These are phyloP conservation scores for Crotalus horridus DNA, from an alignment of 2,113 vertebrate species.

Conservation along the genomic window DNA sequence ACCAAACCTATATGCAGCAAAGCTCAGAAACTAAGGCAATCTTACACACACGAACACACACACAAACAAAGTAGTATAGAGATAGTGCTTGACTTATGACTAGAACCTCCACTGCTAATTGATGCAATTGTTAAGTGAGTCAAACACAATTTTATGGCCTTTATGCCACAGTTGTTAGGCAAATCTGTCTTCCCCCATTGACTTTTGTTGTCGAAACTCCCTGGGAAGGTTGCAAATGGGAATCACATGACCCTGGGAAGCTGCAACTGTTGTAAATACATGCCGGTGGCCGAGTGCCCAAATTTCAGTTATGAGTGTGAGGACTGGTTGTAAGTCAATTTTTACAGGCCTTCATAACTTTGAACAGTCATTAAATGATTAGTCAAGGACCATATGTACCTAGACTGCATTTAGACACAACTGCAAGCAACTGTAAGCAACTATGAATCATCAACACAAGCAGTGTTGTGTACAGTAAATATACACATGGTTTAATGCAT, in stretches of 20 bases:
- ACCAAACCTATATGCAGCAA: conserved; percentile 45
- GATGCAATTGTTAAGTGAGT: not conserved
- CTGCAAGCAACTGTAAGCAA: not conserved
- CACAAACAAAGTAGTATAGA: not conserved
- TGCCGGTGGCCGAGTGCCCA: not conserved
- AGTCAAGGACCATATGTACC: not conserved
- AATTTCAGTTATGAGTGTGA: not conserved
- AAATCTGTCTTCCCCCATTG: not conserved
- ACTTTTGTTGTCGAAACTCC: not conserved
- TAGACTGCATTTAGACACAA: not conserved
- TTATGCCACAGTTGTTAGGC: not conserved
- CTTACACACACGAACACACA: not conserved
- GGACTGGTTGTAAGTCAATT: not conserved
- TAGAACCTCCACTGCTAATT: not conserved
- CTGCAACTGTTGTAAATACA: not conserved
- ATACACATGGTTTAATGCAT: not conserved
- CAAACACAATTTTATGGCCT: not conserved
- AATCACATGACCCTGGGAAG: not conserved
- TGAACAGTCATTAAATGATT: not conserved
- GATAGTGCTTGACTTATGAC: not conserved
- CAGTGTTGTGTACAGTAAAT: not conserved
- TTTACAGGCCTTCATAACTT: not conserved
- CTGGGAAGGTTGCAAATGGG: not conserved
- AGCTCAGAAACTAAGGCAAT: conserved; percentile 31
- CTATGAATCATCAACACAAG: not conserved